These are phyloP conservation scores for Egretta garzetta DNA, from an alignment of 2,113 vertebrate genomes.

Conservation along the genomic window DNA sequence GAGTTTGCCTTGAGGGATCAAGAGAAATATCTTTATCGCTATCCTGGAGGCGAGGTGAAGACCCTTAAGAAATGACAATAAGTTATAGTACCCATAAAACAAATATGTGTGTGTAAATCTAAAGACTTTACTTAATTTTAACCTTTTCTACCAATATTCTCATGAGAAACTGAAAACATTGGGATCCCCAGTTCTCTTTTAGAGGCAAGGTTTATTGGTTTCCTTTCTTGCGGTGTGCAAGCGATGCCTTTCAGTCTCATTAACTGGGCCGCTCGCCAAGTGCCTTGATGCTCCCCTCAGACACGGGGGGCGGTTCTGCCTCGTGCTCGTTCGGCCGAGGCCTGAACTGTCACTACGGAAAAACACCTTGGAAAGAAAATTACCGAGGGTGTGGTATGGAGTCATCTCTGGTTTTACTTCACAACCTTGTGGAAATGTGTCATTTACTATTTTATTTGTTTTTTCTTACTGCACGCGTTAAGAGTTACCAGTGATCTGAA, in stretches of 20 bases:
- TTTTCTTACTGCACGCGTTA: not conserved
- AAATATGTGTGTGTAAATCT: accelerated
- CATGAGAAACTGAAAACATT: accelerated
- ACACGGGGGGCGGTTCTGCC: not conserved
- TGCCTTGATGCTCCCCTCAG: not conserved
- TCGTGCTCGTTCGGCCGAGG: accelerated
- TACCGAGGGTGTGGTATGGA: not conserved
- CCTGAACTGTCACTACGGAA: not conserved
- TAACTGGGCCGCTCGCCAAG: accelerated
- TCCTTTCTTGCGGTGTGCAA: not conserved
- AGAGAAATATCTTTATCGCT: slow-evolving; percentile 98
- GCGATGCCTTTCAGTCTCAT: accelerated
- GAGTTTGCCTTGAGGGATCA: slow-evolving; percentile 96
- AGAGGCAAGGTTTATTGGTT: not conserved
- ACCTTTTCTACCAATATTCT: not conserved
- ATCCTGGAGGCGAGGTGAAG: slow-evolving; percentile 95
- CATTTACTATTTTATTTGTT: not conserved
- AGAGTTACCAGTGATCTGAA: not conserved
- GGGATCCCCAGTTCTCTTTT: accelerated
- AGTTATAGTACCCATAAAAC: accelerated
- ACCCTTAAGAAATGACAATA: accelerated
- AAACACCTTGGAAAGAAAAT: not conserved
- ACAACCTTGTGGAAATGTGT: not conserved
- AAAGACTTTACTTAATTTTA: not conserved
- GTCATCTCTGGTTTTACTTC: not conserved